Evolutionary conservation across 2,797 vertebrate genomes (phyloP).

Genomic region (Adelosebastes latens): DNA sequence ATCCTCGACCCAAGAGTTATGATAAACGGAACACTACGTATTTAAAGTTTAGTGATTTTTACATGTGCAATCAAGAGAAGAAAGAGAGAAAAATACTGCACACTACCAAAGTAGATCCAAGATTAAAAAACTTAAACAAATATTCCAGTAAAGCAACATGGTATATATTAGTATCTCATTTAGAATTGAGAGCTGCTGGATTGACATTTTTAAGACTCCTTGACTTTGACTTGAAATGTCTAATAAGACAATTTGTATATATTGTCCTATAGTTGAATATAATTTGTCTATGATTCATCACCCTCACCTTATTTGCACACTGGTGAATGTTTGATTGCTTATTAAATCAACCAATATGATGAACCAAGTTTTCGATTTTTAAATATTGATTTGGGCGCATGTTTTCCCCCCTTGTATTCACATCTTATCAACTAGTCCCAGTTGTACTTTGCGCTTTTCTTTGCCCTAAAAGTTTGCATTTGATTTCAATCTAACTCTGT

Average conservation of each 20-base stretch:
- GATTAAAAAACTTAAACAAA: not conserved
- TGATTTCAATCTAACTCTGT: conserved; percentile 31
- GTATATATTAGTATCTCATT: not conserved
- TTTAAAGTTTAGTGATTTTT: not conserved
- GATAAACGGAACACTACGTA: not conserved
- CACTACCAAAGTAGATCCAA: not conserved
- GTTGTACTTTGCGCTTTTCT: not conserved
- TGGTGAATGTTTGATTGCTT: not conserved
- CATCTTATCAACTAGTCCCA: conserved; percentile 14
- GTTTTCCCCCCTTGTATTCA: not conserved
- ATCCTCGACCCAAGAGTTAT: not conserved
- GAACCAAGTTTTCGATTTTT: not conserved
- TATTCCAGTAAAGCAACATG: not conserved
- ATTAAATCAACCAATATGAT: not conserved
- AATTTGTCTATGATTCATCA: not conserved
- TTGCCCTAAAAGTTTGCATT: conserved; percentile 12
- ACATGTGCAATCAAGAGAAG: not conserved
- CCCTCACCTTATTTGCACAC: not conserved
- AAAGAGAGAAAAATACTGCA: not conserved
- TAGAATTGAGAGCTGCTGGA: not conserved
- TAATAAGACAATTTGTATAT: not conserved
- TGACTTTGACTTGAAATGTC: not conserved
- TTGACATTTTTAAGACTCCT: not conserved
- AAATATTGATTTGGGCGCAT: not conserved
- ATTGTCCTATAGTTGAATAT: not conserved